A percentile compares a stretch with the other conserved stretches of the same genome.
Evolutionary conservation across 2,797 vertebrate genomes (phyloP).

Genomic region (Hafferia zeledoni): DNA sequence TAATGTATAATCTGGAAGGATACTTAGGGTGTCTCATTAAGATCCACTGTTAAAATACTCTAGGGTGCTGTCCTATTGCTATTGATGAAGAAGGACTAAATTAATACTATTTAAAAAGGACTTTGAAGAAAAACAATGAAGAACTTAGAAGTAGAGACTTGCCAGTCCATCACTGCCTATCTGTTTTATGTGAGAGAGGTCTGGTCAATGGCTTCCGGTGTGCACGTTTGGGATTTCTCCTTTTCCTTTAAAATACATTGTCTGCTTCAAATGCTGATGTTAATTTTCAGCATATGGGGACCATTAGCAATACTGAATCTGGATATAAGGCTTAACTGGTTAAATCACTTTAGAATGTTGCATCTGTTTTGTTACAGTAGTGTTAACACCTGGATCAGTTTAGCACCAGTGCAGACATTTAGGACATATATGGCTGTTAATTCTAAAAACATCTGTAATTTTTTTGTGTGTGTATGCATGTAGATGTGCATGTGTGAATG

Average conservation of each 20-base stretch:
- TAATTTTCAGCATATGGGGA: conserved; percentile 71
- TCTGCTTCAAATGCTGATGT: conserved; percentile 43
- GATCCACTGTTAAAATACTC: neutral
- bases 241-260: conserved; percentile 28
- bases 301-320: conserved; percentile 65
- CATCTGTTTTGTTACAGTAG: conserved; percentile 70
- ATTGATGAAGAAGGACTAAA: neutral
- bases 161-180: neutral
- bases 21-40: neutral
- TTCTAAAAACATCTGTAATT: conserved; percentile 75
- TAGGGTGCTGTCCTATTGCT: neutral
- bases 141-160: neutral
- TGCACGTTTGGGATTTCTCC: conserved; percentile 5
- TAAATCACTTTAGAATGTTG: conserved; percentile 67
- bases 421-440: conserved; percentile 69
- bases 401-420: conserved; percentile 69
- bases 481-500: conserved; percentile 26
- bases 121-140: neutral
- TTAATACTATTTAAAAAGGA: neutral
- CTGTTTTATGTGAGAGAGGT: neutral
- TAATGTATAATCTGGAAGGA: neutral
- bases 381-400: conserved; percentile 78
- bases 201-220: conserved; percentile 34
- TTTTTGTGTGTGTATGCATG: neutral
- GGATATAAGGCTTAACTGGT: conserved; percentile 67